A percentile compares a stretch with the other conserved stretches of the same genome.
Evolutionary conservation across 1,140 invertebrate genomes (phyloP).

Genomic region (Dendroctonus valens): DNA sequence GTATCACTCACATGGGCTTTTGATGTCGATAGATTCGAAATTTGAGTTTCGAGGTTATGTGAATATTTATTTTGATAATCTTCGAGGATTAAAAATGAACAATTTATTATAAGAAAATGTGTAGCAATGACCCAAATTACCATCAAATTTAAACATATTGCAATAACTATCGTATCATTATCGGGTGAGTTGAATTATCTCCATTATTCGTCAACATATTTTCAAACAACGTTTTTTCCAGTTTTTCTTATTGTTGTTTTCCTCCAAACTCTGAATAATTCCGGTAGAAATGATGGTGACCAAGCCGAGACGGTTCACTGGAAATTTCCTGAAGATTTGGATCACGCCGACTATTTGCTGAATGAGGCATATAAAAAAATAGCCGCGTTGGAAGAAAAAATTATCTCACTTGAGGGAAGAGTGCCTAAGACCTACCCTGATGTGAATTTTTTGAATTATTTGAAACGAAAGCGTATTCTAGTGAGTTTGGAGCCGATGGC

Average conservation of each 20-base stretch:
- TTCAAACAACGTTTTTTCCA: conserved; percentile 11
- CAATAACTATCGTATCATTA: conserved; percentile 14
- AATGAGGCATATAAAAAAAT: conserved; percentile 52
- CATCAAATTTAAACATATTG: conserved; percentile 34
- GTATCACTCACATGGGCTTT: too few relatives aligned
- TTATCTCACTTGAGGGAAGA: conserved; percentile 66
- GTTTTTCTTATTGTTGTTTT: conserved; percentile 28
- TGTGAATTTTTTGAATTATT: conserved; percentile 87
- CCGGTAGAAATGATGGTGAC: neutral
- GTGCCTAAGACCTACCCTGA: conserved; percentile 84
- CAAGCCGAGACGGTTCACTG: conserved; percentile 11
- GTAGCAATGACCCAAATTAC: conserved; percentile 36
- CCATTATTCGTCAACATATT: neutral
- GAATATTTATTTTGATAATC: conserved; percentile 26
- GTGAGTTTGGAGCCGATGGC: conserved; percentile 52
- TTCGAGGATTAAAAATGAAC: conserved; percentile 24
- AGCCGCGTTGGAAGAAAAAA: conserved; percentile 67
- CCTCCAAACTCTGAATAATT: conserved; percentile 11
- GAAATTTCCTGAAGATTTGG: conserved; percentile 36
- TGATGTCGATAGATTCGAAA: too few relatives aligned
- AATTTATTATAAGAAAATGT: conserved; percentile 24
- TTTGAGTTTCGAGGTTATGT: neutral
- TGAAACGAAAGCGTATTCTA: conserved; percentile 85
- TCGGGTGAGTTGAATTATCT: conserved; percentile 1
- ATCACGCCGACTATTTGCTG: conserved; percentile 37